Evolutionary conservation across 2,113 vertebrate genomes (phyloP).

Genomic region (Sialia sialis): DNA sequence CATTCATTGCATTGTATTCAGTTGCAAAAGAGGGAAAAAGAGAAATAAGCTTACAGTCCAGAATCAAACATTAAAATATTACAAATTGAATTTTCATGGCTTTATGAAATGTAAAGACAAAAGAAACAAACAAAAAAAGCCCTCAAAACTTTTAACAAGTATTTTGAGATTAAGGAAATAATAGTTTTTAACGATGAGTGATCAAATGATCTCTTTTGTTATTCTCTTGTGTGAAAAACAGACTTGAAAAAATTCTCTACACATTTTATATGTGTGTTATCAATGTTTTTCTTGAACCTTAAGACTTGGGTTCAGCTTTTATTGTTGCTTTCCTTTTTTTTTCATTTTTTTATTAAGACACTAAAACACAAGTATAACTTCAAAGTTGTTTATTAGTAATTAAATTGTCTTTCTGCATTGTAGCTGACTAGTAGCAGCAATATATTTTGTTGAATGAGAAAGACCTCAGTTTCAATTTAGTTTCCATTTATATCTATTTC

Average conservation of each 20-base stretch:
- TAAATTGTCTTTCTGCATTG: conserved; percentile 16
- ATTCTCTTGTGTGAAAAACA: not conserved
- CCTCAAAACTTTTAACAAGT: not conserved
- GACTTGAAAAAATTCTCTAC: not conserved
- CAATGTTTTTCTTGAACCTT: conserved; percentile 7
- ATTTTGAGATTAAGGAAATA: not conserved
- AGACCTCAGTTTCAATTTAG: not conserved
- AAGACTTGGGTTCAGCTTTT: not conserved
- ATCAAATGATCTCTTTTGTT: not conserved
- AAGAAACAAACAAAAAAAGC: not conserved
- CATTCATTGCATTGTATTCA: not conserved
- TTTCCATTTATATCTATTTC: conserved; percentile 9
- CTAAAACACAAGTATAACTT: conserved; percentile 14
- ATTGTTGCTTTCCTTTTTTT: not conserved
- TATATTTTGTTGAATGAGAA: not conserved
- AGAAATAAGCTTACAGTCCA: not conserved
- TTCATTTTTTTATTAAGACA: conserved; percentile 12
- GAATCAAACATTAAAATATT: not conserved
- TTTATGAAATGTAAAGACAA: not conserved
- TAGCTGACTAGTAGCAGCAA: not conserved
- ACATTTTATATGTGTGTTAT: not conserved
- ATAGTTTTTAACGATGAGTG: not conserved
- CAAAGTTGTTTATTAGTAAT: conserved; percentile 38
- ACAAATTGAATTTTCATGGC: not conserved
- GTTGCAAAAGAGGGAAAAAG: not conserved